Percentiles rank a stretch among this genome's conserved stretches.
Evolutionary conservation across 2,797 vertebrate species (phyloP).

Genomic region (Falco rusticolus): DNA sequence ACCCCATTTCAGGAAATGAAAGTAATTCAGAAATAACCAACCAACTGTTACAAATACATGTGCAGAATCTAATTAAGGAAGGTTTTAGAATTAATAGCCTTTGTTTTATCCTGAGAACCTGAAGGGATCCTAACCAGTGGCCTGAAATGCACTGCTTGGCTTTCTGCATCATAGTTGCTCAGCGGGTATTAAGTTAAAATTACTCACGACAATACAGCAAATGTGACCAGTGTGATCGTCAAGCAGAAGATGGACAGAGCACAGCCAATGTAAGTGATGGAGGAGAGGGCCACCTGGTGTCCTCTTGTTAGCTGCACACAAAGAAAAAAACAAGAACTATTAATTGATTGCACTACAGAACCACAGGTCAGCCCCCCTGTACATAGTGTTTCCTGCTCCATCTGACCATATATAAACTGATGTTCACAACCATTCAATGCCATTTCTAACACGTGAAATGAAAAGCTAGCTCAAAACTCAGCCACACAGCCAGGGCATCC

Average conservation of each 20-base stretch:
- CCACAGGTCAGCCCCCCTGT: background rate
- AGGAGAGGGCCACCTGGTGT: slow-evolving; percentile 94
- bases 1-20: slow-evolving; percentile 33
- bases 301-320: slow-evolving; percentile 80
- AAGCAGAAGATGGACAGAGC: slow-evolving; percentile 94
- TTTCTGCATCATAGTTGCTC: background rate
- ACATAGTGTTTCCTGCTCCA: background rate
- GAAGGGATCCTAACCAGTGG: background rate
- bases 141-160: background rate
- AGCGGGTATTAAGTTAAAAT: slow-evolving; percentile 2
- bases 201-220: slow-evolving; percentile 96
- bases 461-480: background rate
- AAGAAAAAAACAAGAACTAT: background rate
- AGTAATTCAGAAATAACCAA: slow-evolving; percentile 43
- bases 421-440: background rate
- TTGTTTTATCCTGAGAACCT: slow-evolving; percentile 35
- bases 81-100: slow-evolving; percentile 55
- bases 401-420: background rate
- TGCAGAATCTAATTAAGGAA: slow-evolving; percentile 38
- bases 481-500: background rate
- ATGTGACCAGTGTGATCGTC: slow-evolving; percentile 91
- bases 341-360: background rate
- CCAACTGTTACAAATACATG: slow-evolving; percentile 36
- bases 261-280: slow-evolving; percentile 95
- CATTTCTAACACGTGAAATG: background rate